Percentiles rank a stretch among this genome's conserved stretches.
Conservation (phyloP, 2,113 vertebrate genomes). For the Sorex fumeus region DNA sequence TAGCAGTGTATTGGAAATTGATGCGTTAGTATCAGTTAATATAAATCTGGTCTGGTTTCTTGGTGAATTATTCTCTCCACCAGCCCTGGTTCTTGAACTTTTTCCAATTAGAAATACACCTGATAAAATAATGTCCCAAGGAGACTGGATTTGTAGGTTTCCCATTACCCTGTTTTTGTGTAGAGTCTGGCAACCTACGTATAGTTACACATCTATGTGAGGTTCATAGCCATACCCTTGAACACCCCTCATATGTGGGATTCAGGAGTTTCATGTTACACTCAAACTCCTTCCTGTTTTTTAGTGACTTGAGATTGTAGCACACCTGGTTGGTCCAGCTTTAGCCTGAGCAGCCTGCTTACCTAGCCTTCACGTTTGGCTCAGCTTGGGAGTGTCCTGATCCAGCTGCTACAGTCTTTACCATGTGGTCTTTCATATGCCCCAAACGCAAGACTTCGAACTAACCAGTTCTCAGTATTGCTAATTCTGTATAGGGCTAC, state of each 20-base stretch:
- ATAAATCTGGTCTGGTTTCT: neutral
- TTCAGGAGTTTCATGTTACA: neutral
- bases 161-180: neutral
- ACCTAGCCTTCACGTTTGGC: neutral
- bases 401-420: neutral
- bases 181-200: neutral
- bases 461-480: neutral
- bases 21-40: neutral
- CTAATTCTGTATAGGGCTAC: neutral
- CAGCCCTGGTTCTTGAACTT: neutral
- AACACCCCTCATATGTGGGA: neutral
- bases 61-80: neutral
- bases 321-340: neutral
- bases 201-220: neutral
- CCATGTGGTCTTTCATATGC: rapidly evolving
- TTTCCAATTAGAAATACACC: neutral
- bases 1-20: neutral
- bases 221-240: neutral
- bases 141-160: neutral
- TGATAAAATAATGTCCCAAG: neutral
- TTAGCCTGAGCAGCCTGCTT: neutral
- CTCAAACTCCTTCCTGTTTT: neutral
- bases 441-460: neutral
- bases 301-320: neutral
- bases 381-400: rapidly evolving